Evolutionary conservation across 2,797 vertebrate genomes (phyloP).

Genomic region (Limnodromus scolopaceus): DNA sequence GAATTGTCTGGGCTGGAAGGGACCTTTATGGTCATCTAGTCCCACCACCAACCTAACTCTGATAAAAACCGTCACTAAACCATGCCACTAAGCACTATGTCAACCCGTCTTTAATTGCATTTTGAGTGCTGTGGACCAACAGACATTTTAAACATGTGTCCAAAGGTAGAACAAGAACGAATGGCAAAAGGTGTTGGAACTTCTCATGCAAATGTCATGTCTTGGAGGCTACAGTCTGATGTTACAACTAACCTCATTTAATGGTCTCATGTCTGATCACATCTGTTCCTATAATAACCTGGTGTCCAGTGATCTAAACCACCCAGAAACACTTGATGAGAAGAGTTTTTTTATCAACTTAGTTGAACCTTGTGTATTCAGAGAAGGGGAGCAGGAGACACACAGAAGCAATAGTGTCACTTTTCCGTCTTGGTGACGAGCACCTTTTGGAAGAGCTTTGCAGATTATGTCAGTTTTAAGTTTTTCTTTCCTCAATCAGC

Average conservation of each 20-base stretch:
- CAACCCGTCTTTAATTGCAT: not conserved
- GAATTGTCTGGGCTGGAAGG: too few relatives aligned
- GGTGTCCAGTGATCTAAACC: not conserved
- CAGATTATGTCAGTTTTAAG: not conserved
- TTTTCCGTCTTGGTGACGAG: not conserved
- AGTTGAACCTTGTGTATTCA: not conserved
- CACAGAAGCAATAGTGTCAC: not conserved
- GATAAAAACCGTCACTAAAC: too few relatives aligned
- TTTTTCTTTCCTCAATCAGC: not conserved
- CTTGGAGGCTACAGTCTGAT: not conserved
- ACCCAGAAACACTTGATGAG: not conserved
- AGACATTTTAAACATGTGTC: not conserved
- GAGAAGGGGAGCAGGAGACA: not conserved
- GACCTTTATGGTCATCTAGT: too few relatives aligned
- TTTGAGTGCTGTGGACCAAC: not conserved
- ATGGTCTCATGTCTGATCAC: accelerated
- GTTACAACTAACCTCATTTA: not conserved
- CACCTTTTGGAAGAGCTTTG: not conserved
- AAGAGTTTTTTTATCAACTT: not conserved
- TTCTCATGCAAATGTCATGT: not conserved
- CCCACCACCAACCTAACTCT: too few relatives aligned
- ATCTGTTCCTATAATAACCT: accelerated
- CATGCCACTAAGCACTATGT: too few relatives aligned
- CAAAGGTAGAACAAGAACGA: not conserved
- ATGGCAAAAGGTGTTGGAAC: not conserved